These are phyloP conservation scores for Daboia siamensis DNA, from an alignment of 2,113 vertebrate genomes.

Conservation along the genomic window DNA sequence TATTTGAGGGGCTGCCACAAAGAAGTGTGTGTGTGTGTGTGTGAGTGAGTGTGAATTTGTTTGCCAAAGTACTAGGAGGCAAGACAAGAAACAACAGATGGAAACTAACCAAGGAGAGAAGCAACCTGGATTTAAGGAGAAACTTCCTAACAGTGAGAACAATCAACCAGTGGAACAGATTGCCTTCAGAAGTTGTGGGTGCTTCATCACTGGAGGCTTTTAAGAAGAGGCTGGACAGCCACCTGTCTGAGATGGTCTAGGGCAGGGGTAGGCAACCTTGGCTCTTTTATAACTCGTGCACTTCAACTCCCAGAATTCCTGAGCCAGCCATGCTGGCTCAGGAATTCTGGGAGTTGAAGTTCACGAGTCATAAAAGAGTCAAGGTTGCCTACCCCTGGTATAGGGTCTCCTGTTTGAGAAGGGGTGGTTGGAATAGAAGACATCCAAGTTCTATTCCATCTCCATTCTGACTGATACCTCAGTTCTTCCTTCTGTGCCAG, in stretches of 20 bases:
- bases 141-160: neutral
- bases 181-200: neutral
- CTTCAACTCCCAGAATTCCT: too few relatives aligned
- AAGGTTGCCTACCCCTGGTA: neutral
- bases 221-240: neutral
- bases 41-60: neutral
- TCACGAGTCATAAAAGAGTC: too few relatives aligned
- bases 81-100: neutral
- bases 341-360: too few relatives aligned
- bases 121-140: neutral
- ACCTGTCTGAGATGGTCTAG: neutral
- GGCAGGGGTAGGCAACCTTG: too few relatives aligned
- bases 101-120: neutral
- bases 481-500: conserved; percentile 39
- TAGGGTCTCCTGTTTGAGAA: neutral
- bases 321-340: too few relatives aligned
- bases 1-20: neutral
- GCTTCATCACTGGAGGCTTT: neutral
- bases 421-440: neutral
- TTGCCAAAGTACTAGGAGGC: neutral
- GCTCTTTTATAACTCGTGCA: too few relatives aligned
- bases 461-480: conserved; percentile 23
- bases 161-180: neutral
- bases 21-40: neutral
- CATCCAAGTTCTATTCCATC: neutral